Conservation (phyloP, 2,797 vertebrate genomes). For the Gymnocypris eckloni region DNA sequence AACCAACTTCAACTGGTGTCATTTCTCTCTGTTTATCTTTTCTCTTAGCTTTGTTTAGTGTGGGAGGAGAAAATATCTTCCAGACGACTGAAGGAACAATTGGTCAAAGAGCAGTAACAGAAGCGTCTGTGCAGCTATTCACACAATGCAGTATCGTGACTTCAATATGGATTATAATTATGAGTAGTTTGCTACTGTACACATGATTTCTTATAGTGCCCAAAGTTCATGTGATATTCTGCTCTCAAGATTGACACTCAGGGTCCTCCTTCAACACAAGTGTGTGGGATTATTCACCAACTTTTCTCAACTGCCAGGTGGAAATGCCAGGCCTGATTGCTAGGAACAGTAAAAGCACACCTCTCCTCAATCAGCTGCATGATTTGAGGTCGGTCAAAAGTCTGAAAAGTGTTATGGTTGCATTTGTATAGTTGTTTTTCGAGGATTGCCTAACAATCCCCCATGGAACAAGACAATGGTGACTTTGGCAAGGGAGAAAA, state of each 20-base stretch:
- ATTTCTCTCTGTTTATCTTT: background rate
- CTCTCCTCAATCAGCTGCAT: background rate
- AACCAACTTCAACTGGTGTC: background rate
- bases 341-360: background rate
- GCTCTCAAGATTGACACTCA: background rate
- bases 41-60: constrained; percentile 43
- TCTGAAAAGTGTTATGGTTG: background rate
- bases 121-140: background rate
- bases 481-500: background rate
- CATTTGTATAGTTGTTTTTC: background rate
- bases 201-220: background rate
- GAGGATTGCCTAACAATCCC: background rate
- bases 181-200: background rate
- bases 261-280: background rate
- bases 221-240: background rate
- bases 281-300: background rate
- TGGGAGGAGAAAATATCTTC: constrained; percentile 38
- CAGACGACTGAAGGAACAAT: constrained; percentile 19
- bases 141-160: background rate
- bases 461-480: background rate
- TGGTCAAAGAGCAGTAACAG: background rate
- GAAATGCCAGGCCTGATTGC: background rate
- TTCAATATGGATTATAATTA: background rate
- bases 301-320: background rate
- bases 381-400: background rate